Conservation (phyloP, 2,797 vertebrate species). For the Oreochromis grahami region DNA sequence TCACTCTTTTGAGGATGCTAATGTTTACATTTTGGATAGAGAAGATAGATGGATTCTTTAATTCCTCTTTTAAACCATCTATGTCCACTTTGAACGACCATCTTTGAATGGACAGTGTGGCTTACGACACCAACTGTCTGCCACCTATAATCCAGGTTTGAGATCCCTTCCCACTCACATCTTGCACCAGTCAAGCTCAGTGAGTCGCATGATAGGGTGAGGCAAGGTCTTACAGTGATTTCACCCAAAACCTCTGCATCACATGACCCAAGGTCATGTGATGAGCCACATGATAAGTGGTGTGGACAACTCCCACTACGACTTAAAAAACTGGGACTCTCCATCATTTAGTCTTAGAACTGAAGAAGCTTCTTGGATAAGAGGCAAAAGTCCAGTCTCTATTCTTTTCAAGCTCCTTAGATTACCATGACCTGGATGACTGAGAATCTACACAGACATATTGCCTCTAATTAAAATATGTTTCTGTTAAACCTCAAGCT, state of each 20-base stretch:
- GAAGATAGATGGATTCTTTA: neutral
- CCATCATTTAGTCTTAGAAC: neutral
- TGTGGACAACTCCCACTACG: neutral
- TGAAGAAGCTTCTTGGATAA: neutral
- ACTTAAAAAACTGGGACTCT: neutral
- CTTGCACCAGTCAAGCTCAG: neutral
- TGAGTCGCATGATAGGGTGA: neutral
- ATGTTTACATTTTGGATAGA: neutral
- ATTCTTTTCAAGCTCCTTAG: neutral
- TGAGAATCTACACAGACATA: neutral
- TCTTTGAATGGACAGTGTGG: neutral
- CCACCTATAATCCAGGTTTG: neutral
- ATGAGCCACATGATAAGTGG: neutral
- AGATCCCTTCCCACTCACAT: neutral
- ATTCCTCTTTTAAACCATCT: too few species aligned
- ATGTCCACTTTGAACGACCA: rapidly evolving
- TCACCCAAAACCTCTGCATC: neutral
- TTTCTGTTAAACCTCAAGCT: neutral
- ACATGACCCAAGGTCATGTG: too few species aligned
- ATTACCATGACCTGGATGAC: neutral
- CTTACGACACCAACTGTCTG: neutral
- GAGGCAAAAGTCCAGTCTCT: neutral
- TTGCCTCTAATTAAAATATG: neutral
- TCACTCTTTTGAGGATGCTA: neutral
- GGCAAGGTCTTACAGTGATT: neutral